Conservation (phyloP, 2,888 invertebrate species). For the Rhyacophila evoluta region DNA sequence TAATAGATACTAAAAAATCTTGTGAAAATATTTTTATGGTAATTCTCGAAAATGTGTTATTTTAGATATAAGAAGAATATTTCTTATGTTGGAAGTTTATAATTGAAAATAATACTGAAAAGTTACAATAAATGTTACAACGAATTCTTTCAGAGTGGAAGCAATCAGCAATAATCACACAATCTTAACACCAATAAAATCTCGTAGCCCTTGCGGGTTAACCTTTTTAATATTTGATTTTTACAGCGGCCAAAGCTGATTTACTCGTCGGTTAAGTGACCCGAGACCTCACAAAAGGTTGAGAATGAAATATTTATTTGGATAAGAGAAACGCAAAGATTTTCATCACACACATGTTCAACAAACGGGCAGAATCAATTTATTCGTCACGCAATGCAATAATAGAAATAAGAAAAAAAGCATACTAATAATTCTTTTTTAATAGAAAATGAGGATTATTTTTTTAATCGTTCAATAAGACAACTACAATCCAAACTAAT, state of each 20-base stretch:
- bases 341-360: background rate
- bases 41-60: no score
- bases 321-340: background rate
- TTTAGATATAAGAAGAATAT: no score
- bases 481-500: no score
- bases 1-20: no score
- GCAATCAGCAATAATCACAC: background rate
- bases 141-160: background rate
- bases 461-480: no score
- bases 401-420: no score
- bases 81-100: no score
- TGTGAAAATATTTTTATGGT: no score
- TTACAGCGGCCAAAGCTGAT: background rate
- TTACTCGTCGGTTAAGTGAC: background rate
- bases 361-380: no score
- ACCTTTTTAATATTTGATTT: constrained; percentile 15
- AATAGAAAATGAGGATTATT: no score
- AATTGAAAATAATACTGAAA: constrained; percentile 1
- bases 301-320: constrained; percentile 12
- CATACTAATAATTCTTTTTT: no score
- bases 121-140: background rate
- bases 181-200: constrained; percentile 22
- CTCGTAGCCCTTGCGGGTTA: background rate
- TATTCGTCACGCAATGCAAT: no score
- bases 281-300: constrained; percentile 1